These are phyloP conservation scores for Carpatolechia fugitivella DNA, from an alignment of 2,888 invertebrate genomes.

Conservation along the genomic window DNA sequence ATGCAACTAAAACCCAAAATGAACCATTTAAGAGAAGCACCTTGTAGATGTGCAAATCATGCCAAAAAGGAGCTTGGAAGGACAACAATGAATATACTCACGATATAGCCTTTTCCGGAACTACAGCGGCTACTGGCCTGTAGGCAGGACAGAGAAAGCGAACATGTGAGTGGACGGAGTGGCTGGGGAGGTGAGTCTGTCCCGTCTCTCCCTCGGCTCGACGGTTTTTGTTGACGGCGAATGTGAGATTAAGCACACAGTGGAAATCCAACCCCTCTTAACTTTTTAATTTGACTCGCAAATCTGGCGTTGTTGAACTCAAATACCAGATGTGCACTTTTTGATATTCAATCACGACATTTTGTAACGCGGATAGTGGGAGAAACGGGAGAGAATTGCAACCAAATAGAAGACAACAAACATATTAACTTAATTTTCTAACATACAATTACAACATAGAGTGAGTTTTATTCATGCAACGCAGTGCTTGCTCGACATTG, in stretches of 20 bases:
- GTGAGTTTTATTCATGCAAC: conserved; percentile 46
- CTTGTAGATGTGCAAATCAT: conserved; percentile 39
- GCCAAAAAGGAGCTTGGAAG: conserved; percentile 49
- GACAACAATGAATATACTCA: conserved; percentile 83
- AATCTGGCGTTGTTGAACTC: conserved; percentile 21
- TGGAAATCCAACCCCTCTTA: conserved; percentile 25
- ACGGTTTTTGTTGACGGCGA: conserved; percentile 30
- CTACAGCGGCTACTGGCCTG: conserved; percentile 95
- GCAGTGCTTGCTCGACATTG: conserved; percentile 18
- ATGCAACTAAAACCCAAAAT: conserved; percentile 21
- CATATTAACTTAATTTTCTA: conserved; percentile 34
- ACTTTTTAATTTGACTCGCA: conserved; percentile 26
- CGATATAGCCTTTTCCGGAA: conserved; percentile 97
- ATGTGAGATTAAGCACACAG: conserved; percentile 25
- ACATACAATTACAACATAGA: conserved; percentile 52
- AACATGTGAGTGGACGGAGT: conserved; percentile 73
- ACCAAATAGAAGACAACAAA: conserved; percentile 46
- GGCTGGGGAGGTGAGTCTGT: conserved; percentile 60
- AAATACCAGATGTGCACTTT: conserved; percentile 19
- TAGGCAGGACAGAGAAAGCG: conserved; percentile 79
- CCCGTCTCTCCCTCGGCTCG: conserved; percentile 58
- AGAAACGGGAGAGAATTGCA: conserved; percentile 54
- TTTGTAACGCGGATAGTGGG: conserved; percentile 24
- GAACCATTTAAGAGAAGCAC: conserved; percentile 30
- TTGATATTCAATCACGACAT: conserved; percentile 2